phyloP scores from a whole-genome alignment of 53 echinoderm and acorn worm species.

The Luidia sarsii region DNA sequence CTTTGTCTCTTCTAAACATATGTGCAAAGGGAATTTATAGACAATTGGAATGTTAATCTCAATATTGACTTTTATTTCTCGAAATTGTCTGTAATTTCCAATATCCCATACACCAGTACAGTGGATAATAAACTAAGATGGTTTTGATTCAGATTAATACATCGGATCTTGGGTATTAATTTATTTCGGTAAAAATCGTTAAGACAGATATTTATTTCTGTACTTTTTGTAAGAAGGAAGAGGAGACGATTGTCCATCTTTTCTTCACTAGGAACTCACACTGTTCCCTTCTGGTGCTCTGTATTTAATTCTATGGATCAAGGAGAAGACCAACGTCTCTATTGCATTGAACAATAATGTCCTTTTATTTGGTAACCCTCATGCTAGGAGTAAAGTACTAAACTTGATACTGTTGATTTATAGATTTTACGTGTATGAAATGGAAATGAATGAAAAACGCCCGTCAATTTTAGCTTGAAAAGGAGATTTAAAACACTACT shows the following conservation, averaged over 20 bases:
- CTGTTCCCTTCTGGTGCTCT: neutral
- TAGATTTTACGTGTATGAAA: neutral
- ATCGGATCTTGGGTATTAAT: neutral
- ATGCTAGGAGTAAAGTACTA: too few relatives aligned
- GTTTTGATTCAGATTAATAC: slow-evolving; percentile 4
- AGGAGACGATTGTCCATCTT: neutral
- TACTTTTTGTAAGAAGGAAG: too few relatives aligned
- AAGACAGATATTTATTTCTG: too few relatives aligned
- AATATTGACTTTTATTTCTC: neutral
- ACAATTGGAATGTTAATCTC: too few relatives aligned
- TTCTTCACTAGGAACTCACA: neutral
- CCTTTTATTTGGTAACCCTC: too few relatives aligned
- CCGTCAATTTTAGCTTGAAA: neutral
- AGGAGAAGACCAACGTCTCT: neutral
- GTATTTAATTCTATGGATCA: neutral
- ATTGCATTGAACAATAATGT: too few relatives aligned
- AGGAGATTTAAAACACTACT: too few relatives aligned
- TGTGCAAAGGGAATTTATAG: too few relatives aligned
- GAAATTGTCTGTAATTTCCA: neutral
- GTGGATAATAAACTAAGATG: neutral
- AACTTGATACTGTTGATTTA: neutral
- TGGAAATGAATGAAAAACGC: neutral
- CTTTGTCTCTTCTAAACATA: too few relatives aligned
- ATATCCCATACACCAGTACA: neutral
- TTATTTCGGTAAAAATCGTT: neutral